Evolutionary conservation across 2,888 invertebrate genomes (phyloP).

Genomic region (Idaea dimidiata): DNA sequence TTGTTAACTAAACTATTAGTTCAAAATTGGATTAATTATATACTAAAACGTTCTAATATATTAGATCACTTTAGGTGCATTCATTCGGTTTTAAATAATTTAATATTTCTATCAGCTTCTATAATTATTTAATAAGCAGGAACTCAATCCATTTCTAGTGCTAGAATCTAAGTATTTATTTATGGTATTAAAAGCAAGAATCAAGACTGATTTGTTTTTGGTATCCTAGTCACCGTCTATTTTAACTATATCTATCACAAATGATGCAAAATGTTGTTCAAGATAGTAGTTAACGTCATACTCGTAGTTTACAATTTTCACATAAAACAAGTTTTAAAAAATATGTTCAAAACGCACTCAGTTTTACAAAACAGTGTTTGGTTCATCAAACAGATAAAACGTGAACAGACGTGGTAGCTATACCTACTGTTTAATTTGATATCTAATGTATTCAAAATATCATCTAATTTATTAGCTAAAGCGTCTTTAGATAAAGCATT

Average conservation of each 20-base stretch:
- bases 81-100: conserved; percentile 12
- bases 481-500: conserved; percentile 77
- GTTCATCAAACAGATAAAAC: conserved; percentile 57
- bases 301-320: not conserved
- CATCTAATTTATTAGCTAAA: conserved; percentile 71
- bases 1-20: not conserved
- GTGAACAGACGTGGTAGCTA: conserved; percentile 21
- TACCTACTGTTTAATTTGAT: conserved; percentile 53
- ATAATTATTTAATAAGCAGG: conserved; percentile 12
- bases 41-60: not conserved
- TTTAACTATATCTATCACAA: conserved; percentile 3
- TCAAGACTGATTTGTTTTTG: not conserved
- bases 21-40: not conserved
- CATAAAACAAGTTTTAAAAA: conserved; percentile 34
- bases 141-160: conserved; percentile 7
- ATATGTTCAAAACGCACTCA: conserved; percentile 52
- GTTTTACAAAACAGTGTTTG: conserved; percentile 57
- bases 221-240: not conserved
- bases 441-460: conserved; percentile 67
- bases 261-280: conserved; percentile 34
- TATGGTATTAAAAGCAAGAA: not conserved
- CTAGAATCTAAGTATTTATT: not conserved
- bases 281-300: conserved; percentile 15
- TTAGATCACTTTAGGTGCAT: not conserved
- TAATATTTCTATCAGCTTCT: not conserved